Percentiles rank a stretch among this genome's conserved stretches.
These are phyloP conservation scores for Brachionus rotundiformis DNA, from an alignment of 1,140 invertebrate genomes.

Conservation along the genomic window DNA sequence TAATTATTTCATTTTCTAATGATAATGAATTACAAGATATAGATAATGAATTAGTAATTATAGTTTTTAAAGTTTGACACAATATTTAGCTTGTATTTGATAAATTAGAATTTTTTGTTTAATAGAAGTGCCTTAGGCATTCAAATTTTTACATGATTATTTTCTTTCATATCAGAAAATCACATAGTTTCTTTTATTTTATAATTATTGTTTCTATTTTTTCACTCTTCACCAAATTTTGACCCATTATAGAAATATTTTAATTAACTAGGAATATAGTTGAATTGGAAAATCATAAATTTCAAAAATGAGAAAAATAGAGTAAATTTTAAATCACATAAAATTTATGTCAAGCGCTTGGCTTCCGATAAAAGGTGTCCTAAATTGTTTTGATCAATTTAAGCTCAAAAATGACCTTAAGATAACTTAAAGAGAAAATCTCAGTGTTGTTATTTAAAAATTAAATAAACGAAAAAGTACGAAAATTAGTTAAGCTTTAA, in stretches of 20 bases:
- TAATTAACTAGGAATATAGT: background rate
- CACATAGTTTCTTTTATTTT: slow-evolving; percentile 4
- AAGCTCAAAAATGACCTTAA: background rate
- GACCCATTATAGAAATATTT: background rate
- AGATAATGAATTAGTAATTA: slow-evolving; percentile 42
- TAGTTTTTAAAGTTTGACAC: slow-evolving; percentile 15
- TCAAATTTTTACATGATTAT: background rate
- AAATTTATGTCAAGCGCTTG: background rate
- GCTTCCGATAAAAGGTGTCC: background rate
- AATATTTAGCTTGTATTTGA: slow-evolving; percentile 3
- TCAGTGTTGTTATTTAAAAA: background rate
- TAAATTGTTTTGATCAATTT: background rate
- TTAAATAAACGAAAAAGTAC: background rate
- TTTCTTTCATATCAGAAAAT: slow-evolving; percentile 22
- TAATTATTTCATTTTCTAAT: slow-evolving; percentile 26
- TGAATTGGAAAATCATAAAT: background rate
- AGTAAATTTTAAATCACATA: background rate
- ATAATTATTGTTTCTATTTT: background rate
- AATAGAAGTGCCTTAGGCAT: slow-evolving; percentile 1
- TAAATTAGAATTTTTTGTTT: background rate
- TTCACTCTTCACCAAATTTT: slow-evolving; percentile 10
- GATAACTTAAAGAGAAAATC: background rate
- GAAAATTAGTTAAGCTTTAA: too few species aligned
- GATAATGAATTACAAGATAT: slow-evolving; percentile 11
- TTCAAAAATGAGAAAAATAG: too few species aligned